Evolutionary conservation across 2,113 vertebrate genomes (phyloP).

Genomic region (Chauna torquata): DNA sequence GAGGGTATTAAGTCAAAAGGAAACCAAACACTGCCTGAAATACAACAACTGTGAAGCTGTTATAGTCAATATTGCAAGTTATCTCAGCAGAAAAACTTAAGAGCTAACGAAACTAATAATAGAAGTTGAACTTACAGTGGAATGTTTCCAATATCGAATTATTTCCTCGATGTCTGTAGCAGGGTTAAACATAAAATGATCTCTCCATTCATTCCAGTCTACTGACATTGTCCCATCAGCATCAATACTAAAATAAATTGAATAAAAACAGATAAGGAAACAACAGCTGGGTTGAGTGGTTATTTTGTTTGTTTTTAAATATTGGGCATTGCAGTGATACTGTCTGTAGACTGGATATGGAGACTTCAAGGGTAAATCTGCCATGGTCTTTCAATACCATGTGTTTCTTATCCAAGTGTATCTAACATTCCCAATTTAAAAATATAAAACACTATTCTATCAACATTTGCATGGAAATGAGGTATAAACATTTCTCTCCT

Average conservation of each 20-base stretch:
- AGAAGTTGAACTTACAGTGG: constrained; percentile 79
- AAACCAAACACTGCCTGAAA: neutral
- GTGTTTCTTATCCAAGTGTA: neutral
- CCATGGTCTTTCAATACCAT: neutral
- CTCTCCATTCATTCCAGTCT: constrained; percentile 95
- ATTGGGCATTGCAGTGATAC: neutral
- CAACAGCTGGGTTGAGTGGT: neutral
- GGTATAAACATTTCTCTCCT: neutral
- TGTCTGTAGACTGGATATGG: neutral
- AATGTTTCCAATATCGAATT: constrained; percentile 92
- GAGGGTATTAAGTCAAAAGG: neutral
- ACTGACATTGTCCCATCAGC: constrained; percentile 91
- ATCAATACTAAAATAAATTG: constrained; percentile 84
- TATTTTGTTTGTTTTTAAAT: neutral
- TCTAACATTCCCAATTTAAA: neutral
- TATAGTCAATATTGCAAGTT: neutral
- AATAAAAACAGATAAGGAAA: neutral
- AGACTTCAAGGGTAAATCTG: neutral
- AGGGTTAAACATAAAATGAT: constrained; percentile 91
- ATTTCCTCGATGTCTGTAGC: constrained; percentile 91
- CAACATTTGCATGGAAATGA: neutral
- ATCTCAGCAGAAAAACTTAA: neutral
- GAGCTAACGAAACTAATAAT: neutral
- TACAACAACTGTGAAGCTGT: neutral
- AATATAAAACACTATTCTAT: neutral